These are phyloP conservation scores for Thymallus thymallus DNA, from an alignment of 2,113 vertebrate species.

Conservation along the genomic window DNA sequence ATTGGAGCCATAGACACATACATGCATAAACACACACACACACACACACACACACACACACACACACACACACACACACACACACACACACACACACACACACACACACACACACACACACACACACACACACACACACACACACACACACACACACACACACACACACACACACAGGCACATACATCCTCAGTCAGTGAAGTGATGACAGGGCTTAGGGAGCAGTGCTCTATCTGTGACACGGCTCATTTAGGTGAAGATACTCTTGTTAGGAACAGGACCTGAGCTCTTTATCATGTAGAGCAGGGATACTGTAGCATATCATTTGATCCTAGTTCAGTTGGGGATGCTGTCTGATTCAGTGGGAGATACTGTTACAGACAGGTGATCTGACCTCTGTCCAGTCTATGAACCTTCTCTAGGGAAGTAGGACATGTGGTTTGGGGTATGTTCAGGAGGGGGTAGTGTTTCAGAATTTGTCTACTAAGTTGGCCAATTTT, in stretches of 20 bases:
- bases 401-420: slow-evolving; percentile 1
- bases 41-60: not conserved
- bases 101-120: not conserved
- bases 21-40: not conserved
- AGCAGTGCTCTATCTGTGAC: not conserved
- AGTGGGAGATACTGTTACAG: not conserved
- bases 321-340: not conserved
- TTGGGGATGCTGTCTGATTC: not conserved
- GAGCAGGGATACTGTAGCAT: not conserved
- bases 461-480: not conserved
- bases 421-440: not conserved
- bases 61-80: not conserved
- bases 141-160: slow-evolving; percentile 1
- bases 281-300: not conserved
- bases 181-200: not conserved
- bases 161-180: not conserved
- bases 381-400: not conserved
- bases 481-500: not conserved
- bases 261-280: not conserved
- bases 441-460: not conserved
- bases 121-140: not conserved
- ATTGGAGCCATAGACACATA: not conserved
- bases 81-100: slow-evolving; percentile 1
- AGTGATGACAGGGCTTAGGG: not conserved
- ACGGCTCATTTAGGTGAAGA: not conserved